Evolutionary conservation across 2,797 vertebrate species (phyloP).

Genomic region (Eulemur mongoz): DNA sequence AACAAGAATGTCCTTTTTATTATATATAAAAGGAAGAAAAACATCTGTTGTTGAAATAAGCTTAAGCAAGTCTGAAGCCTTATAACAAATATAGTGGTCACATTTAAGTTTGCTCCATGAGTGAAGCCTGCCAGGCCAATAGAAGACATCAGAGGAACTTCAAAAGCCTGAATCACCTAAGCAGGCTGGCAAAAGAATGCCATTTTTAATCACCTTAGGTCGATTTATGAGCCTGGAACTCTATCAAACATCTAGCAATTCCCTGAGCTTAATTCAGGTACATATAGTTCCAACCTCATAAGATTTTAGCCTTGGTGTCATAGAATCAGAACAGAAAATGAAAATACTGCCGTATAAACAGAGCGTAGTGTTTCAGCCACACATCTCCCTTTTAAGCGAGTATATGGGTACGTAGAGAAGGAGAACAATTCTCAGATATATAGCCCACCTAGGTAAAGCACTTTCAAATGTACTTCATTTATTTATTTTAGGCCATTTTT

Average conservation of each 20-base stretch:
- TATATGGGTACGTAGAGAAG: slow-evolving; percentile 63
- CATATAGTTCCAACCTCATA: slow-evolving; percentile 77
- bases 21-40: slow-evolving; percentile 41
- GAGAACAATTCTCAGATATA: slow-evolving; percentile 86
- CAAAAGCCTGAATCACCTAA: slow-evolving; percentile 75
- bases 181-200: slow-evolving; percentile 60
- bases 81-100: slow-evolving; percentile 72
- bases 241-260: slow-evolving; percentile 76
- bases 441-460: slow-evolving; percentile 92
- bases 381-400: slow-evolving; percentile 77
- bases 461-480: slow-evolving; percentile 90
- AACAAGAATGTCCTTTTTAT: neutral
- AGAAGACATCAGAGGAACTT: slow-evolving; percentile 78
- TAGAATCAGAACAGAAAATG: slow-evolving; percentile 78
- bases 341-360: slow-evolving; percentile 82
- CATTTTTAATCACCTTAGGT: slow-evolving; percentile 78
- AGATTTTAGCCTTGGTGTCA: slow-evolving; percentile 73
- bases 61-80: slow-evolving; percentile 18
- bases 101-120: slow-evolving; percentile 56
- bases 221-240: slow-evolving; percentile 80
- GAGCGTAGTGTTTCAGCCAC: slow-evolving; percentile 72
- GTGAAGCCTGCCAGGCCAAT: slow-evolving; percentile 64
- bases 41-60: slow-evolving; percentile 48
- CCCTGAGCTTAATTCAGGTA: slow-evolving; percentile 84
- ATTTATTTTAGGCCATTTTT: slow-evolving; percentile 91